A percentile compares a stretch with the other conserved stretches of the same genome.
These are phyloP conservation scores for Zootermopsis nevadensis DNA, from an alignment of 2,888 invertebrate species.

Conservation along the genomic window DNA sequence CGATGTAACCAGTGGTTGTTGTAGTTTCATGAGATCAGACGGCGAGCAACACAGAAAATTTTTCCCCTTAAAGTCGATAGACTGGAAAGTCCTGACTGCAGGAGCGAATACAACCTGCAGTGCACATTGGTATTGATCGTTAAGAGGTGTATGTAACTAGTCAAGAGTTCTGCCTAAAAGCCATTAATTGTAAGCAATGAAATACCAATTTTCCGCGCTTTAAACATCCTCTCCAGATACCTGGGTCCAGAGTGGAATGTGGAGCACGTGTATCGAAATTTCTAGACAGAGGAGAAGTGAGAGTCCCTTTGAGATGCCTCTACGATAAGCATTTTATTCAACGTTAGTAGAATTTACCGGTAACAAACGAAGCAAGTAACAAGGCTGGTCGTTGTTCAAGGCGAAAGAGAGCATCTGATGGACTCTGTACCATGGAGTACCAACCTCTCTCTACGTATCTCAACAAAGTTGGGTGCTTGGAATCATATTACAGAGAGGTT, in stretches of 20 bases:
- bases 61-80: not conserved
- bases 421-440: not conserved
- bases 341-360: conserved; percentile 13
- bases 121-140: too few species aligned
- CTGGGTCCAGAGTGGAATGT: not conserved
- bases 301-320: not conserved
- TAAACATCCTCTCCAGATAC: not conserved
- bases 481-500: too few species aligned
- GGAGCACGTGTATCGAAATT: not conserved
- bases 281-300: not conserved
- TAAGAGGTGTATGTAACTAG: too few species aligned
- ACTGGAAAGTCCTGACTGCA: too few species aligned
- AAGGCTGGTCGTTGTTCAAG: not conserved
- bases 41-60: not conserved
- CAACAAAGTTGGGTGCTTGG: not conserved
- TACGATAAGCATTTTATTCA: not conserved
- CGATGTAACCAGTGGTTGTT: not conserved
- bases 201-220: not conserved
- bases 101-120: too few species aligned
- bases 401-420: not conserved
- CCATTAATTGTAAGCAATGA: not conserved
- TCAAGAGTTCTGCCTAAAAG: not conserved
- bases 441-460: not conserved
- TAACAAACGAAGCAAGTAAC: conserved; percentile 1
- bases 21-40: not conserved